These are phyloP conservation scores for Protobothrops mucrosquamatus DNA, from an alignment of 2,113 vertebrate species.

Conservation along the genomic window DNA sequence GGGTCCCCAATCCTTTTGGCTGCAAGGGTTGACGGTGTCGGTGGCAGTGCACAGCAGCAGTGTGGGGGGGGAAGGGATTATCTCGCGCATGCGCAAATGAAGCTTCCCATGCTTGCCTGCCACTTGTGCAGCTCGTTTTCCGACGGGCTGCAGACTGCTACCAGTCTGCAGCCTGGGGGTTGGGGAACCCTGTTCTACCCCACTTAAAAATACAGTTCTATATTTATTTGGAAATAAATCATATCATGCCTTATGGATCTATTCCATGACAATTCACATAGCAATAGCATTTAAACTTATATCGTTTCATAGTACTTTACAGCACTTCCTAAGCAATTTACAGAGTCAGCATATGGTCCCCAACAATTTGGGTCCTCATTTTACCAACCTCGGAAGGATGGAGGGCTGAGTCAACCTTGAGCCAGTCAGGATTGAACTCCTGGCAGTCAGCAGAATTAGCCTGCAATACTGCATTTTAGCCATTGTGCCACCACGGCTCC, in stretches of 20 bases:
- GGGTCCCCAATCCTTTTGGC: neutral
- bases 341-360: neutral
- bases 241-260: neutral
- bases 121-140: neutral
- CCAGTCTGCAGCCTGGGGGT: no score
- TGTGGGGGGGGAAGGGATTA: neutral
- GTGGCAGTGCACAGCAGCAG: neutral
- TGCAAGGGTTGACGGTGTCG: neutral
- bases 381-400: neutral
- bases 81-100: neutral
- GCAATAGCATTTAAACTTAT: neutral
- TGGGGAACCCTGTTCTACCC: neutral
- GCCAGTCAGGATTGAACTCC: neutral
- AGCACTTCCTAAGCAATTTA: neutral
- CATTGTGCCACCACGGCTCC: neutral
- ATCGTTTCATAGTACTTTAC: neutral
- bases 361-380: neutral
- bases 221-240: neutral
- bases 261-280: neutral
- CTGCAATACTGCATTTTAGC: neutral
- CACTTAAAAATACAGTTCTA: neutral
- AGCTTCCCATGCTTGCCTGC: neutral
- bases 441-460: neutral
- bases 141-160: neutral
- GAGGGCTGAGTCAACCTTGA: neutral